Percentiles rank a stretch among this genome's conserved stretches.
These are phyloP conservation scores for Rhopilema esculentum DNA, from an alignment of 30 jellyfish, hydroid and myxozoan species.

Conservation along the genomic window DNA sequence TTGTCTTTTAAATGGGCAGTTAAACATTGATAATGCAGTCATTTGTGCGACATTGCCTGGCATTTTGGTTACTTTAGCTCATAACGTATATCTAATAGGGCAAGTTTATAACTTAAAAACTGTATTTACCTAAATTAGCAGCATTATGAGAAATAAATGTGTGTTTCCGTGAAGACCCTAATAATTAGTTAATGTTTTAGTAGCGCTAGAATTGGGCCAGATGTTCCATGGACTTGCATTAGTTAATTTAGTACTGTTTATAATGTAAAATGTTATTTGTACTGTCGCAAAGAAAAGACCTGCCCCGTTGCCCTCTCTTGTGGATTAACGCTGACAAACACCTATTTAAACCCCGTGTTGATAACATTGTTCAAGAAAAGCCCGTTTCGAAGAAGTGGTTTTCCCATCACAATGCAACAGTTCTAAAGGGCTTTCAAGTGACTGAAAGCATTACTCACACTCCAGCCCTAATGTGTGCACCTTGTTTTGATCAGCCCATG, in stretches of 20 bases:
- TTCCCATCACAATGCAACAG: neutral
- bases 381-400: neutral
- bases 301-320: neutral
- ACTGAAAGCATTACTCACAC: constrained; percentile 34
- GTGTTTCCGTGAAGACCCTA: neutral
- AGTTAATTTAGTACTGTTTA: no score
- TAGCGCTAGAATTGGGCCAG: no score
- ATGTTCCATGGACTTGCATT: no score
- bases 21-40: neutral
- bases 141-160: no score
- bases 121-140: no score
- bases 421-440: neutral
- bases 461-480: neutral
- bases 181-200: neutral
- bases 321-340: neutral
- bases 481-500: constrained; percentile 44
- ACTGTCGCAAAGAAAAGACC: neutral
- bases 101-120: no score
- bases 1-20: neutral
- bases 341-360: neutral
- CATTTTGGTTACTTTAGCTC: no score
- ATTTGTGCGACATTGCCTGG: neutral
- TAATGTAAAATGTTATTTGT: neutral
- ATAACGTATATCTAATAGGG: no score
- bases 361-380: neutral